A percentile compares a stretch with the other conserved stretches of the same genome.
Evolutionary conservation across 2,113 vertebrate genomes (phyloP).

Genomic region (Aptenodytes forsteri): DNA sequence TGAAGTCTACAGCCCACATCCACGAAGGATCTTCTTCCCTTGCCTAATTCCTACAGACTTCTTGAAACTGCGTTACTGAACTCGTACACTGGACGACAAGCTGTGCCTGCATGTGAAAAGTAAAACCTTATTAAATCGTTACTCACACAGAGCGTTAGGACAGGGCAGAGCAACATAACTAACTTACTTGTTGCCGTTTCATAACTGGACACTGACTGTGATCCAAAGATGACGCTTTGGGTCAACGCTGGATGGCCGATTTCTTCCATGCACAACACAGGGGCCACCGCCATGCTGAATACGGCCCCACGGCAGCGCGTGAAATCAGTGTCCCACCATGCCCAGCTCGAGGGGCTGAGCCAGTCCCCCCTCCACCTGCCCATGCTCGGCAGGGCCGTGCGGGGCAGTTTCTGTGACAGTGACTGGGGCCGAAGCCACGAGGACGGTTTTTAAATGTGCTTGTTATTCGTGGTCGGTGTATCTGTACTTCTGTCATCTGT

Average conservation of each 20-base stretch:
- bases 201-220: background rate
- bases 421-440: background rate
- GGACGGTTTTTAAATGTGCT: background rate
- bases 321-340: background rate
- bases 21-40: background rate
- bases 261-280: background rate
- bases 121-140: background rate
- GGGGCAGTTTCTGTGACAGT: background rate
- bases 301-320: fast-evolving
- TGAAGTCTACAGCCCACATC: background rate
- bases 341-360: fast-evolving
- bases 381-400: fast-evolving
- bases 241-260: background rate
- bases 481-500: background rate
- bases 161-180: background rate
- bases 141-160: background rate
- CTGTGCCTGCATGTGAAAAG: background rate
- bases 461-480: background rate
- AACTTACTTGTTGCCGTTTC: background rate
- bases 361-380: background rate
- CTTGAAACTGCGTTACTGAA: background rate
- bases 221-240: background rate
- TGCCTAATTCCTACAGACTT: background rate
- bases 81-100: background rate
- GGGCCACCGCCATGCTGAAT: background rate